Conservation (phyloP, 2,797 vertebrate species). For the Pachyuromys duprasi region DNA sequence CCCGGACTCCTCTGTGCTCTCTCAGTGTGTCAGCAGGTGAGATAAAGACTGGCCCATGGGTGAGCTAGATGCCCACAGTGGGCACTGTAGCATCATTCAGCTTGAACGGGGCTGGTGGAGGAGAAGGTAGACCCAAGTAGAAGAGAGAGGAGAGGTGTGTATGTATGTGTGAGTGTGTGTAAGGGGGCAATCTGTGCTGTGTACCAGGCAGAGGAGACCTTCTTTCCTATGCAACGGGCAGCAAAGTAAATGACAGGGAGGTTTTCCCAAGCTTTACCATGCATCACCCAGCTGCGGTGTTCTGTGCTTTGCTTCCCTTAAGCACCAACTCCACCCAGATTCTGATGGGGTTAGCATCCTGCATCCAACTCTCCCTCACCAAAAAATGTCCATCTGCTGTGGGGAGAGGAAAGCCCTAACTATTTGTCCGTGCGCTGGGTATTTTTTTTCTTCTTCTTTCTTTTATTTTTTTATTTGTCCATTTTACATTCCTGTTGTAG, state of each 20-base stretch:
- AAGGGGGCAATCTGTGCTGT: neutral
- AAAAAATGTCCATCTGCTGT: neutral
- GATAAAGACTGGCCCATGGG: neutral
- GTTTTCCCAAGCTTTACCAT: conserved; percentile 48
- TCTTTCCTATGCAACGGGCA: neutral
- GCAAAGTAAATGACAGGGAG: neutral
- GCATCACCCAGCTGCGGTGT: neutral
- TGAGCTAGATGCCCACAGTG: neutral
- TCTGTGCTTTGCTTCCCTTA: neutral
- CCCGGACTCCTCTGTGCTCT: neutral
- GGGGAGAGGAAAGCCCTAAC: neutral
- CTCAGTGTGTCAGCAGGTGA: neutral
- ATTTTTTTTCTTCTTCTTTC: too few relatives aligned
- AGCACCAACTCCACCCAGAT: neutral
- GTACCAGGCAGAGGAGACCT: neutral
- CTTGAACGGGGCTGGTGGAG: neutral
- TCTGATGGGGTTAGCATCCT: neutral
- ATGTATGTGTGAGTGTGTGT: too few relatives aligned
- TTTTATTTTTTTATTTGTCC: too few relatives aligned
- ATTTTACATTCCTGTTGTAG: too few relatives aligned
- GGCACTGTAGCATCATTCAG: neutral
- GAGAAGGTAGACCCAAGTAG: neutral
- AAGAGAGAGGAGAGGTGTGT: neutral
- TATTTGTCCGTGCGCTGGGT: neutral
- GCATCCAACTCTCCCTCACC: neutral